These are phyloP conservation scores for Leucopsar rothschildi DNA, from an alignment of 2,113 vertebrate genomes.

Conservation along the genomic window DNA sequence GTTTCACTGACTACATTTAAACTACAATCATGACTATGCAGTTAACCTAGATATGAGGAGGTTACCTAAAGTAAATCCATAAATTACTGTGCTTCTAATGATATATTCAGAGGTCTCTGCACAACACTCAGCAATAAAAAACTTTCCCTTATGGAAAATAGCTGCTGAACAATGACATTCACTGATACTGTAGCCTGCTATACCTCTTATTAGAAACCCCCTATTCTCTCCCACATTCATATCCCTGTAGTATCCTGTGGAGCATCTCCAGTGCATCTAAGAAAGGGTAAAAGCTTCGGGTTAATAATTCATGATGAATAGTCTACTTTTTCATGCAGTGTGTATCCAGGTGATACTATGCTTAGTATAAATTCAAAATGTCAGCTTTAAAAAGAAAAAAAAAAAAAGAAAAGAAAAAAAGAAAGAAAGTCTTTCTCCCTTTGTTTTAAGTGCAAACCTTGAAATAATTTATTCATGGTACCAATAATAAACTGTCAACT, in stretches of 20 bases:
- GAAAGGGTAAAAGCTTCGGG: slow-evolving; percentile 32
- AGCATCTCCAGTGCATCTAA: not conserved
- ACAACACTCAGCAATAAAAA: not conserved
- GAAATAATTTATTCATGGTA: slow-evolving; percentile 61
- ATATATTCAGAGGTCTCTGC: not conserved
- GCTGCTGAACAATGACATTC: slow-evolving; percentile 29
- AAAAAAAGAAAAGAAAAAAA: not conserved
- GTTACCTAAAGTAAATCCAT: not conserved
- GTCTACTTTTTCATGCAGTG: not conserved
- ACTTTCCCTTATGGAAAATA: not conserved
- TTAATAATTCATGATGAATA: slow-evolving; percentile 52
- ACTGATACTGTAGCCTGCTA: not conserved
- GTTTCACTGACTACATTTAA: not conserved
- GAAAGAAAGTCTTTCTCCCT: not conserved
- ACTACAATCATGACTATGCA: not conserved
- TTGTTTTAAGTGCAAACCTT: slow-evolving; percentile 29
- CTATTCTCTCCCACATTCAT: not conserved
- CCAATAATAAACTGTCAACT: slow-evolving; percentile 33
- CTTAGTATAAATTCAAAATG: slow-evolving; percentile 35
- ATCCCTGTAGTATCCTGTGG: not conserved
- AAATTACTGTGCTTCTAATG: not conserved
- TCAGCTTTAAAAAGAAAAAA: not conserved
- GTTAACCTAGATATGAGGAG: not conserved
- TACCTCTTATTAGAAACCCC: not conserved
- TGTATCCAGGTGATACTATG: not conserved